Conservation (phyloP, 1,140 invertebrate species). For the Aethina tumida region DNA sequence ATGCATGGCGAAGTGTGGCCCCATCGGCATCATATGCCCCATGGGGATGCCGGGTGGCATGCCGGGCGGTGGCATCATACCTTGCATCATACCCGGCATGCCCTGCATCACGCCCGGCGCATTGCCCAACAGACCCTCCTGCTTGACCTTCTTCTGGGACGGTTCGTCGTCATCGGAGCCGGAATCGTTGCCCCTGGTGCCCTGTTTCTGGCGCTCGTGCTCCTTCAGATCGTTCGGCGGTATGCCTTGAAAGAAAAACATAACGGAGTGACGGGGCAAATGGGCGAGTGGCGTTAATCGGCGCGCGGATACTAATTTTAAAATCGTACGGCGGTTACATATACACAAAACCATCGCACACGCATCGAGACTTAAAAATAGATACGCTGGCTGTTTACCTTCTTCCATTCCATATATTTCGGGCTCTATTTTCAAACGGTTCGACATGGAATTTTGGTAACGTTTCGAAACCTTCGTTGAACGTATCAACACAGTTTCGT, state of each 20-base stretch:
- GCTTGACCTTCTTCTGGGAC: constrained; percentile 57
- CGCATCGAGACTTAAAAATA: no score
- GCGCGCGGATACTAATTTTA: no score
- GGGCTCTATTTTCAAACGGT: no score
- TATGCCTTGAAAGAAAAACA: constrained; percentile 50
- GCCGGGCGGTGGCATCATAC: constrained; percentile 50
- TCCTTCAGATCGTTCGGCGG: constrained; percentile 89
- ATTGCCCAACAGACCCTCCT: constrained; percentile 48
- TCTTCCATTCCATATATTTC: no score
- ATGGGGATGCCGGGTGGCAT: constrained; percentile 45
- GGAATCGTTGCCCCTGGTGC: constrained; percentile 42
- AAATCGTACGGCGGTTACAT: no score
- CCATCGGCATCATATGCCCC: constrained; percentile 63
- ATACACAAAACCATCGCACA: no score
- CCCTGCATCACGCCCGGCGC: constrained; percentile 40
- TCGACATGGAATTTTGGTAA: no score
- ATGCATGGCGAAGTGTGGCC: constrained; percentile 46
- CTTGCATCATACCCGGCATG: constrained; percentile 43
- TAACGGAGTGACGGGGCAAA: no score
- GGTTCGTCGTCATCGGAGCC: constrained; percentile 75
- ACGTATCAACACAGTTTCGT: no score
- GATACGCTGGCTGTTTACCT: no score
- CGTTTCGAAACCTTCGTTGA: no score
- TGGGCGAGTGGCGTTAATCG: no score
- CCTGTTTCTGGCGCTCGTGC: constrained; percentile 81